A percentile compares a stretch with the other conserved stretches of the same genome.
phyloP scores from a whole-genome alignment of 2,113 vertebrate genomes.

The Semnornis frantzii region DNA sequence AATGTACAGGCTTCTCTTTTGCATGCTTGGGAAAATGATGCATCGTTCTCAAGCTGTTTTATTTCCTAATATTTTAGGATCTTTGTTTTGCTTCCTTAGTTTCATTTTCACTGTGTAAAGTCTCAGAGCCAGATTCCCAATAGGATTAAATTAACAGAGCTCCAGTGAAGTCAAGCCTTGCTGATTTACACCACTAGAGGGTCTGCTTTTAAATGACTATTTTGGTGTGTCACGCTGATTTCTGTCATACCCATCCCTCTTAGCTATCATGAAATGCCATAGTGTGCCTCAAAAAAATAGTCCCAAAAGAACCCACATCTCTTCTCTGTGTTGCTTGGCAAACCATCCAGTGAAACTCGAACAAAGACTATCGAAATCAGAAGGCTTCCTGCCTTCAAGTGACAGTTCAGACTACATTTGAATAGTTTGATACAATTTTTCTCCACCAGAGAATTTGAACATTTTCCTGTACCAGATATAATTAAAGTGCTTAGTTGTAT shows the following conservation, averaged over 20 bases:
- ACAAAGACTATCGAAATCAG: not conserved
- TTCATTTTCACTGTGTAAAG: not conserved
- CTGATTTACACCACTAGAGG: constrained; percentile 3
- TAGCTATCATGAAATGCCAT: not conserved
- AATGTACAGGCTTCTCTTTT: not conserved
- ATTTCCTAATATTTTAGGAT: constrained; percentile 19
- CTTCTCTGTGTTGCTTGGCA: not conserved
- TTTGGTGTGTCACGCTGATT: not conserved
- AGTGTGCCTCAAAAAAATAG: not conserved
- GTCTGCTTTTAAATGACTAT: not conserved
- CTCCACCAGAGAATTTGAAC: not conserved
- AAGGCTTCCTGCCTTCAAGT: not conserved
- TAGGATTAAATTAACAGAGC: constrained; percentile 6
- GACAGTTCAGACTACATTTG: not conserved
- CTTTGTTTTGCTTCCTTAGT: constrained; percentile 31
- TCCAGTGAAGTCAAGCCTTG: constrained; percentile 23
- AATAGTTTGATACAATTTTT: not conserved
- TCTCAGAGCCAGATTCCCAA: constrained; percentile 19
- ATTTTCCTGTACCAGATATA: not conserved
- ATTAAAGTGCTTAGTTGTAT: not conserved
- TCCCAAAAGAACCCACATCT: not conserved
- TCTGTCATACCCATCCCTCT: not conserved
- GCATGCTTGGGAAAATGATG: not conserved
- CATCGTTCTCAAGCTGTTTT: constrained; percentile 26
- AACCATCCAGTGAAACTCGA: not conserved